These are phyloP conservation scores for Lagopus muta DNA, from an alignment of 2,113 vertebrate genomes.

Conservation along the genomic window DNA sequence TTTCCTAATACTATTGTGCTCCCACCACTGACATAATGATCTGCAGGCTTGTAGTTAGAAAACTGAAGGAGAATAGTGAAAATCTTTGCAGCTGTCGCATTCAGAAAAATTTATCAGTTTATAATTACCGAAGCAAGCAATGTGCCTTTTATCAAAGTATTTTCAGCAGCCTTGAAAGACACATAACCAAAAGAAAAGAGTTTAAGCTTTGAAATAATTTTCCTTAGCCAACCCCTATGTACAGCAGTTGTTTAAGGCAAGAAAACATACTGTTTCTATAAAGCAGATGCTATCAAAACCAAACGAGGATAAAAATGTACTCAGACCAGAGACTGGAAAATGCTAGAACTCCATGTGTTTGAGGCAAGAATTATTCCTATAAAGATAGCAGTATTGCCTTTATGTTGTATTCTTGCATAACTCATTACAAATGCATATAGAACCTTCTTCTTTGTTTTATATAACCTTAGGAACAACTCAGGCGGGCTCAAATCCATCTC, in stretches of 20 bases:
- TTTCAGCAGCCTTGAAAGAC: neutral
- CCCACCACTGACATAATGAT: neutral
- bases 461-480: neutral
- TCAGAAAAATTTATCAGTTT: slow-evolving; percentile 13
- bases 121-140: slow-evolving; percentile 21
- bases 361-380: neutral
- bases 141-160: slow-evolving; percentile 33
- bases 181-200: neutral
- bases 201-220: neutral
- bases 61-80: neutral
- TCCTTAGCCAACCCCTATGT: neutral
- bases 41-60: neutral
- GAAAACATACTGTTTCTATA: slow-evolving; percentile 26
- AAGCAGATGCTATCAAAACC: slow-evolving; percentile 4
- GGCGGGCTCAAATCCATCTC: neutral
- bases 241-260: slow-evolving; percentile 2
- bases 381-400: neutral
- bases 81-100: neutral
- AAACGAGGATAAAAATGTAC: neutral
- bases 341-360: neutral
- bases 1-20: neutral
- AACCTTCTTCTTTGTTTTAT: neutral
- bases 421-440: neutral
- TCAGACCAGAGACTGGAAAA: neutral
- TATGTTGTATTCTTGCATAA: neutral